Evolutionary conservation across 2,113 vertebrate species (phyloP).

Genomic region (Cebidichthys violaceus): DNA sequence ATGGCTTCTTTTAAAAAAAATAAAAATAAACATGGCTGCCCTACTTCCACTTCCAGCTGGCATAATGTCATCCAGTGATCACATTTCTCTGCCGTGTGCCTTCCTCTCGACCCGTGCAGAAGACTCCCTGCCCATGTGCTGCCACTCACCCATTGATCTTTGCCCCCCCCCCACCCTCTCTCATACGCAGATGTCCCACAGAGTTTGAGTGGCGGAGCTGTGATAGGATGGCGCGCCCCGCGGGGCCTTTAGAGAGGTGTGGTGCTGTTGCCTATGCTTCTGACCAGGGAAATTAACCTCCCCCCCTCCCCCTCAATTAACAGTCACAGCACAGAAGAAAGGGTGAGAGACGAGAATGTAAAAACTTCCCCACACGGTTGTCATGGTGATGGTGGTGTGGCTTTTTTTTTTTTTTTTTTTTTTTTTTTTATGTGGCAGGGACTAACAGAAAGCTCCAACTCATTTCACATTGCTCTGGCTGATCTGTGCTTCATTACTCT

Average conservation of each 20-base stretch:
- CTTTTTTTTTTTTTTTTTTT: neutral
- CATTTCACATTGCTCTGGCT: constrained; percentile 14
- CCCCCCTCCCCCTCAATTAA: constrained; percentile 49
- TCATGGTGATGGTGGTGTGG: constrained; percentile 66
- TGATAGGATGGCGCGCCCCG: constrained; percentile 73
- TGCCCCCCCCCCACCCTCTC: constrained; percentile 48
- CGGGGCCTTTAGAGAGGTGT: constrained; percentile 75
- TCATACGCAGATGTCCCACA: constrained; percentile 76
- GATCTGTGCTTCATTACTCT: constrained; percentile 25
- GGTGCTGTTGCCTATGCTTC: constrained; percentile 75
- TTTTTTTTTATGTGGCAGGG: neutral
- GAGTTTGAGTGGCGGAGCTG: constrained; percentile 70
- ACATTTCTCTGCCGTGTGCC: constrained; percentile 60
- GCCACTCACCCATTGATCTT: constrained; percentile 67
- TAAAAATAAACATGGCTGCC: constrained; percentile 40
- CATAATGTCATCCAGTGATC: constrained; percentile 64
- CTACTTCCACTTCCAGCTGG: constrained; percentile 41
- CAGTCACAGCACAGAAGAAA: constrained; percentile 67
- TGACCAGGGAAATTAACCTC: constrained; percentile 69
- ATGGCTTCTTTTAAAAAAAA: constrained; percentile 73
- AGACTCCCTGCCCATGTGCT: constrained; percentile 59
- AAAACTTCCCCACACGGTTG: constrained; percentile 53
- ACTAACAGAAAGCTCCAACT: constrained; percentile 43
- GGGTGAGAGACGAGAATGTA: constrained; percentile 75
- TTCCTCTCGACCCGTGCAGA: constrained; percentile 40